phyloP scores from a whole-genome alignment of 2,888 invertebrate species.

The Balanococcus diminutus region DNA sequence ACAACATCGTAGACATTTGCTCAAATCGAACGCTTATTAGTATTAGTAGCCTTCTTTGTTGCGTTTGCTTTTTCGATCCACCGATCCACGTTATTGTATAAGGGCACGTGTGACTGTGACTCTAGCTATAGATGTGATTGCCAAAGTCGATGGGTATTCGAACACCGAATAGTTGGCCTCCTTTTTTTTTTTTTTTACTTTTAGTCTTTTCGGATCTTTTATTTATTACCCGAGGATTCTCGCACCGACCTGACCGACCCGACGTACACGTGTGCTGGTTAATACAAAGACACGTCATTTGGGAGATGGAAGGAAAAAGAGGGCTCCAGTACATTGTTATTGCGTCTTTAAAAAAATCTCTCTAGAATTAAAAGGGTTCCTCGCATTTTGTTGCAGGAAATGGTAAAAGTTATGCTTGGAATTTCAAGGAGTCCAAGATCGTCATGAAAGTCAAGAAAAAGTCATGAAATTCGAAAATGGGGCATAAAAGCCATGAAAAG shows the following conservation, averaged over 20 bases:
- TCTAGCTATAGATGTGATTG: background rate
- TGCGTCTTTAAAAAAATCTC: background rate
- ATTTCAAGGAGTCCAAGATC: too few species aligned
- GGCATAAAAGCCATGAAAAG: too few species aligned
- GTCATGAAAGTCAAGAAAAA: too few species aligned
- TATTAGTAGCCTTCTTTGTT: background rate
- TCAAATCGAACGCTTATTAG: background rate
- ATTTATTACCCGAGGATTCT: background rate
- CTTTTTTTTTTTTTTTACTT: background rate
- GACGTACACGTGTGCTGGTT: background rate
- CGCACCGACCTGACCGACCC: too few species aligned
- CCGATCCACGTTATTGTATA: background rate
- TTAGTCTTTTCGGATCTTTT: background rate
- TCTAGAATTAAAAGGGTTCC: background rate
- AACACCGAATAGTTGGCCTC: background rate
- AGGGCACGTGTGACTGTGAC: background rate
- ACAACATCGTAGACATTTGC: background rate
- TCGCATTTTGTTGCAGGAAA: background rate
- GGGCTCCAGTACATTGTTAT: background rate
- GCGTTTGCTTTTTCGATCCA: background rate
- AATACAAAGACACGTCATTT: background rate
- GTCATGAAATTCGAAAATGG: too few species aligned
- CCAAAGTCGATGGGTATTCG: background rate
- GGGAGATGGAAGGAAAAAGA: background rate
- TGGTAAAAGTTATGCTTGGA: background rate